Evolutionary conservation across 2,113 vertebrate species (phyloP).

Genomic region (Apodemus sylvaticus): DNA sequence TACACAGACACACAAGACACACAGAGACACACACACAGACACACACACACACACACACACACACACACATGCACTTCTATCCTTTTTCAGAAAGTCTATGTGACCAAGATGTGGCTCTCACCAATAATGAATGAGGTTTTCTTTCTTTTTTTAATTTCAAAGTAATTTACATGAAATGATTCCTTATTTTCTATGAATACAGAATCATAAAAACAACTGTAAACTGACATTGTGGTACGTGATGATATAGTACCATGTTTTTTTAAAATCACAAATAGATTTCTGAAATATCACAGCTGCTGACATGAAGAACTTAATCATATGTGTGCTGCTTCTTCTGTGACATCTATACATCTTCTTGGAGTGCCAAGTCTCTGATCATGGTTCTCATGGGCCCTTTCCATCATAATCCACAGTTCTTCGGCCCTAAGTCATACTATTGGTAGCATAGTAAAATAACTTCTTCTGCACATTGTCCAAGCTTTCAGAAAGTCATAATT

Average conservation of each 20-base stretch:
- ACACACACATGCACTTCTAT: neutral
- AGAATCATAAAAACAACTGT: neutral
- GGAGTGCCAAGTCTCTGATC: neutral
- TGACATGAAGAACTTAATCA: neutral
- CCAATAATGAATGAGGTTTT: neutral
- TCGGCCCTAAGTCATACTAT: neutral
- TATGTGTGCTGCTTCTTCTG: neutral
- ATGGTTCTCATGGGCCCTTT: neutral
- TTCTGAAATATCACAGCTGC: neutral
- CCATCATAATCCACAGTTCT: neutral
- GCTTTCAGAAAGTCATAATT: slow-evolving; percentile 5
- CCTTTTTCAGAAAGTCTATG: neutral
- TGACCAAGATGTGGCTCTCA: neutral
- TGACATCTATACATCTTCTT: neutral
- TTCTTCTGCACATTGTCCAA: neutral
- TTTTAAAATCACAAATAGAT: neutral
- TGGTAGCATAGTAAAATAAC: neutral
- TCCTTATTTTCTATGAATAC: neutral
- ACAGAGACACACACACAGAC: neutral
- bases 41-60: neutral
- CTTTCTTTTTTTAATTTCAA: neutral
- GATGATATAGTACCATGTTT: neutral
- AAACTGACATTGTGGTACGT: neutral
- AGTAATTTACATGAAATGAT: neutral
- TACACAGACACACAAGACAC: neutral